Conservation (phyloP, 2,113 vertebrate genomes). For the Porphyrio hochstetteri region DNA sequence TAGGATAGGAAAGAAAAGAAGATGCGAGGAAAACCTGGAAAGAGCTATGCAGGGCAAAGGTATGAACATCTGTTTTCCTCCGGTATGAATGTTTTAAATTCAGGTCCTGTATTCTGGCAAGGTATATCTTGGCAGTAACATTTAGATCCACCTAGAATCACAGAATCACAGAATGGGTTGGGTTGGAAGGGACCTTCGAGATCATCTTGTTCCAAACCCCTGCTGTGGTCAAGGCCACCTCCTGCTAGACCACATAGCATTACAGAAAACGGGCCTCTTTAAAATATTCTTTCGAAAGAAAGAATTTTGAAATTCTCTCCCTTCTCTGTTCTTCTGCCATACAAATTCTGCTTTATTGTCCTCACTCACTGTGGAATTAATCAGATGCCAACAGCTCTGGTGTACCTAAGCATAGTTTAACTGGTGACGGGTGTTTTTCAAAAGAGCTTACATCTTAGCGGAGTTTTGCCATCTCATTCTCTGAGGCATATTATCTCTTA, state of each 20-base stretch:
- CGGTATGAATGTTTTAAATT: not conserved
- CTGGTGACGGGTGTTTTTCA: not conserved
- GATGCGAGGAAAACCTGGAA: not conserved
- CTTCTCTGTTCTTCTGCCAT: not conserved
- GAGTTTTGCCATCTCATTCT: not conserved
- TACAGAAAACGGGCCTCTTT: not conserved
- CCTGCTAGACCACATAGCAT: too few species aligned
- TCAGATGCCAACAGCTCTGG: not conserved
- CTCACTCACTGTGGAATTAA: not conserved
- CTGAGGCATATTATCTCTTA: not conserved
- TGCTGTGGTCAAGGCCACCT: too few species aligned
- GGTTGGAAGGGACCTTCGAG: too few species aligned
- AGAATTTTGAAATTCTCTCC: rapidly evolving
- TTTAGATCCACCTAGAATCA: not conserved
- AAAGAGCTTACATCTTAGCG: not conserved
- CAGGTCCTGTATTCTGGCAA: not conserved
- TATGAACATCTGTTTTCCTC: not conserved
- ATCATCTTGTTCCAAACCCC: too few species aligned
- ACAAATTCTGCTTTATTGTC: not conserved
- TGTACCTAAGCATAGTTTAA: not conserved
- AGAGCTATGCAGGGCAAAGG: not conserved
- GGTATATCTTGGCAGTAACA: not conserved
- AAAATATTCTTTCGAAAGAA: not conserved
- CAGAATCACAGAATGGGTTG: too few species aligned
- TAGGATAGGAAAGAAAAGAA: not conserved